A percentile compares a stretch with the other conserved stretches of the same genome.
Conservation (phyloP, 2,888 invertebrate species). For the Ischnus inquisitorius region DNA sequence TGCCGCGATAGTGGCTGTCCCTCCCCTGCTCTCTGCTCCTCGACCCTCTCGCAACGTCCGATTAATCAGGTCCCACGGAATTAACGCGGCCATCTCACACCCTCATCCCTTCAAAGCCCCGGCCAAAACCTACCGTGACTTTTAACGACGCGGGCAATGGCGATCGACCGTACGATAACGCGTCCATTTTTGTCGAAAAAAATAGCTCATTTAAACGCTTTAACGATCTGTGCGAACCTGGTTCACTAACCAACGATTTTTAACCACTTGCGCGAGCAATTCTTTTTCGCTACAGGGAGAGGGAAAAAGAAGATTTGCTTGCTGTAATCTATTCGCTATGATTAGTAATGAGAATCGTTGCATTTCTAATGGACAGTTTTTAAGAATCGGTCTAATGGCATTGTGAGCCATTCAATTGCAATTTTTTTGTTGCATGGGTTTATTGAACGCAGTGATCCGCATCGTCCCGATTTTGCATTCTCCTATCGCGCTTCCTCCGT, state of each 20-base stretch:
- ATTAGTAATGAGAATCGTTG: background rate
- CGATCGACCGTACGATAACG: background rate
- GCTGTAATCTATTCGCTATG: too few species aligned
- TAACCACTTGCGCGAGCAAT: background rate
- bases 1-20: constrained; percentile 80
- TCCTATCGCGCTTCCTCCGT: background rate
- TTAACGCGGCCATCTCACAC: constrained; percentile 81
- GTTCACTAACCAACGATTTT: background rate
- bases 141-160: background rate
- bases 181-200: background rate
- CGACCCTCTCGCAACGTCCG: constrained; percentile 76
- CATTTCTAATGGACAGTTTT: too few species aligned
- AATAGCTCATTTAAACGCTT: background rate
- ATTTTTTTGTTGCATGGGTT: constrained; percentile 57
- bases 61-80: constrained; percentile 84
- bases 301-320: too few species aligned
- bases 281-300: background rate
- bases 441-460: background rate
- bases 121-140: background rate
- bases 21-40: background rate
- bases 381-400: background rate
- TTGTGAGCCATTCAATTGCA: background rate
- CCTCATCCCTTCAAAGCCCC: constrained; percentile 42
- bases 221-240: background rate
- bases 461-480: background rate